Conservation (phyloP, 1,140 invertebrate genomes). For the Archegozetes longisetosus region DNA sequence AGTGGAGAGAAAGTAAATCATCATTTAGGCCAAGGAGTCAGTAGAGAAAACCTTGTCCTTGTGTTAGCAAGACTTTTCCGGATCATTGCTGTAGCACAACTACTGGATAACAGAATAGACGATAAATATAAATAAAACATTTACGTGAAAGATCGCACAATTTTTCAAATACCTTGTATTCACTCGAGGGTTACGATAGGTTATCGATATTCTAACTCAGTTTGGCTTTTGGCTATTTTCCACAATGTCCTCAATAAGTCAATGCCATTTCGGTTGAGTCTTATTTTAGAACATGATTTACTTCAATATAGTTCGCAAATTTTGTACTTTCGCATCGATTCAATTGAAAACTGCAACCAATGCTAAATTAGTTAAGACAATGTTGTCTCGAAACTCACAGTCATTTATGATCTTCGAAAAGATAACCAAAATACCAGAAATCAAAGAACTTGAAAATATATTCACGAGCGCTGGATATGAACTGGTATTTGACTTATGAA, state of each 20-base stretch:
- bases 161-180: no score
- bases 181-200: background rate
- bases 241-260: background rate
- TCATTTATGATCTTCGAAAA: background rate
- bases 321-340: background rate
- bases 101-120: no score
- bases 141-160: no score
- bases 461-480: background rate
- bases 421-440: background rate
- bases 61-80: background rate
- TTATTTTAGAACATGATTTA: background rate
- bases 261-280: background rate
- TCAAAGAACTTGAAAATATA: background rate
- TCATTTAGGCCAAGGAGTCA: background rate
- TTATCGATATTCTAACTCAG: background rate
- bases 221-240: background rate
- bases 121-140: no score
- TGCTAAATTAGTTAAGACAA: background rate
- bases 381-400: background rate
- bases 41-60: background rate
- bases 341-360: background rate
- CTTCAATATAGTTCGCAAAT: background rate
- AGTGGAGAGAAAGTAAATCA: background rate
- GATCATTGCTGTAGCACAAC: background rate
- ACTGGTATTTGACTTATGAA: background rate